Conservation (phyloP, 2,113 vertebrate genomes). For the Sardina pilchardus region DNA sequence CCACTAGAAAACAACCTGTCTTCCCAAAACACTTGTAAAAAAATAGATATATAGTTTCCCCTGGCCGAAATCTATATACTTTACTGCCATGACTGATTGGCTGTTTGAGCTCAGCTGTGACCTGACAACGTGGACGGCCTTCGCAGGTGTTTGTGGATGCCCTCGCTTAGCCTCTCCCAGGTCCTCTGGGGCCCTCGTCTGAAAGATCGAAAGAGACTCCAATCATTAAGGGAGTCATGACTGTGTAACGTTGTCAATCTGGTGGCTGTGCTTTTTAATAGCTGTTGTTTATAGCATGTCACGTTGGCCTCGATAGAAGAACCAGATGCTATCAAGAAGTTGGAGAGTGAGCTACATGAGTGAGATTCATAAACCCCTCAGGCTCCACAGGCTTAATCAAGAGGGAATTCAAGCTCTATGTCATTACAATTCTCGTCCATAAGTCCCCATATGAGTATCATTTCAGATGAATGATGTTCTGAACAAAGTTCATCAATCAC, state of each 20-base stretch:
- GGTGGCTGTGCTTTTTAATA: neutral
- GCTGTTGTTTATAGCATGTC: slow-evolving; percentile 9
- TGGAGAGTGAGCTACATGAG: neutral
- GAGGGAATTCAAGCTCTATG: neutral
- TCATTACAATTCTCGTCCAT: neutral
- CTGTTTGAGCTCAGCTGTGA: neutral
- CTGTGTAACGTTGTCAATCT: neutral
- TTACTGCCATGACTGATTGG: neutral
- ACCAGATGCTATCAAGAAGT: neutral
- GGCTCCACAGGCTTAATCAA: neutral
- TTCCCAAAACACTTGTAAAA: neutral
- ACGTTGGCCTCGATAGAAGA: neutral
- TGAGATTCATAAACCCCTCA: neutral
- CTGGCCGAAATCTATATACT: neutral
- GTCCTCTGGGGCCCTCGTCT: neutral
- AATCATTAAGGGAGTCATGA: neutral
- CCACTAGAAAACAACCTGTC: neutral
- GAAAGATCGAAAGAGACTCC: neutral
- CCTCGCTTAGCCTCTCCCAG: neutral
- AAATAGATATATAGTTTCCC: neutral
- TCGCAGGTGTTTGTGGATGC: neutral
- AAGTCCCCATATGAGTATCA: neutral
- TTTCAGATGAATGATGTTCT: neutral
- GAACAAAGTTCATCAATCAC: neutral
- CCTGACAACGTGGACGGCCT: neutral